Evolutionary conservation across 1,140 invertebrate species (phyloP).

Genomic region (Philopotamus ludificatus): DNA sequence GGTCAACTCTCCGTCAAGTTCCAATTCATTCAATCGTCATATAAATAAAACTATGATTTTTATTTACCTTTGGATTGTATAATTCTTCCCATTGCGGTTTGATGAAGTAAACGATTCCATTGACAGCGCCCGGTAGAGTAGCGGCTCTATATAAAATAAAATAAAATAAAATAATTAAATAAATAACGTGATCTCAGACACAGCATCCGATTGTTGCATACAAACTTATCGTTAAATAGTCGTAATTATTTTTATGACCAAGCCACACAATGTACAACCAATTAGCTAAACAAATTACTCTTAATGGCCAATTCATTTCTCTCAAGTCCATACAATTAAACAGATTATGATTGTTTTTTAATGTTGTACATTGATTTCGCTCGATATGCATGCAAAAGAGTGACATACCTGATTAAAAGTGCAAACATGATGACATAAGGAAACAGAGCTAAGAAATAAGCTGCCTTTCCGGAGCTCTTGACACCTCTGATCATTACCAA

Average conservation of each 20-base stretch:
- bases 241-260: no score
- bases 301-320: no score
- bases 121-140: slow-evolving; percentile 71
- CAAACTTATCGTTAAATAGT: no score
- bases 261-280: no score
- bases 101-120: slow-evolving; percentile 77
- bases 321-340: no score
- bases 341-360: no score
- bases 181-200: no score
- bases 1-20: not conserved
- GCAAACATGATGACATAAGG: slow-evolving; percentile 82
- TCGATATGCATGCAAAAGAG: no score
- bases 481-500: slow-evolving; percentile 77
- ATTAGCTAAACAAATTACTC: no score
- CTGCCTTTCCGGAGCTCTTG: slow-evolving; percentile 73
- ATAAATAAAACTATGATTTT: not conserved
- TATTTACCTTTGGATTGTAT: slow-evolving; percentile 62
- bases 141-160: slow-evolving; percentile 54
- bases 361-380: not conserved
- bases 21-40: not conserved
- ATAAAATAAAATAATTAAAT: slow-evolving; percentile 50
- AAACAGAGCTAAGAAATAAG: slow-evolving; percentile 83
- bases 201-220: no score
- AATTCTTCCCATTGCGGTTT: slow-evolving; percentile 69
- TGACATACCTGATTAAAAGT: slow-evolving; percentile 62